Conservation (phyloP, 64 coral and sea anemone genomes). For the Acropora tenuis region DNA sequence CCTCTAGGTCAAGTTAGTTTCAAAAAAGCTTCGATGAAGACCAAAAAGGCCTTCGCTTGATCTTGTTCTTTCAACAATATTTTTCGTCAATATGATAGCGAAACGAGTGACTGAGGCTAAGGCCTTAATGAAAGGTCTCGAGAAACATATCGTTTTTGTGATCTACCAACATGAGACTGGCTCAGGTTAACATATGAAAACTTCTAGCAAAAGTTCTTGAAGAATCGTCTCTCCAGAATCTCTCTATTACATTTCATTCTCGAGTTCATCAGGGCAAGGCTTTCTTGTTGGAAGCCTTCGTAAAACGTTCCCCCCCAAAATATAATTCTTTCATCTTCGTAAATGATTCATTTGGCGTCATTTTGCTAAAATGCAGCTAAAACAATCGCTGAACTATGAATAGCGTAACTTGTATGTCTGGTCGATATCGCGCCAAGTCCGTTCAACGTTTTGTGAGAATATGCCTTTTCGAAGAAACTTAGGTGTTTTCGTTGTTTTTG, state of each 20-base stretch:
- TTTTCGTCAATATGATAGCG: too few relatives aligned
- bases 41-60: background rate
- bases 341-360: slow-evolving; percentile 15
- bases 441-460: background rate
- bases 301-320: background rate
- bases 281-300: too few relatives aligned
- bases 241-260: background rate
- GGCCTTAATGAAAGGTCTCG: too few relatives aligned
- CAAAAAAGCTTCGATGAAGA: background rate
- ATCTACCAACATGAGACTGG: too few relatives aligned
- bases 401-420: background rate
- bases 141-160: too few relatives aligned
- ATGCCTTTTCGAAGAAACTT: background rate
- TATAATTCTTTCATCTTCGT: background rate
- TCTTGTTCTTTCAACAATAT: too few relatives aligned
- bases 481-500: background rate
- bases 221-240: background rate
- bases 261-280: too few relatives aligned
- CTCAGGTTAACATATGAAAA: too few relatives aligned
- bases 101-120: too few relatives aligned
- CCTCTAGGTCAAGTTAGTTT: background rate
- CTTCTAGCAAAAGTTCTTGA: background rate
- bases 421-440: too few relatives aligned
- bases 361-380: background rate
- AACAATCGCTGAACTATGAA: slow-evolving; percentile 18